phyloP scores from a whole-genome alignment of 2,888 invertebrate genomes.

The Nowickia ferox region DNA sequence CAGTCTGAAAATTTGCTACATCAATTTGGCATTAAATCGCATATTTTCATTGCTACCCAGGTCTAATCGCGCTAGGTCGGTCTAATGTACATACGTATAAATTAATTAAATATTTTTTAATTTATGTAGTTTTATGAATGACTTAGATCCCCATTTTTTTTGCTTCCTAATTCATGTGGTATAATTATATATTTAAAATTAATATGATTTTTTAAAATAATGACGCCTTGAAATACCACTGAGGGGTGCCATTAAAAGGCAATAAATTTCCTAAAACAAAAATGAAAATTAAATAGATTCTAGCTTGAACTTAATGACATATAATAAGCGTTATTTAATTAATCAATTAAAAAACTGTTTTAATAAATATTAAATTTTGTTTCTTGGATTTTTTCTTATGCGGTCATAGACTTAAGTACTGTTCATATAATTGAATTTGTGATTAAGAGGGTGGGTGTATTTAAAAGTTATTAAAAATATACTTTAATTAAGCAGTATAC shows the following conservation, averaged over 20 bases:
- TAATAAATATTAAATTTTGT: neutral
- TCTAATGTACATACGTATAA: too few relatives aligned
- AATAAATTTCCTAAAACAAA: slow-evolving; percentile 17
- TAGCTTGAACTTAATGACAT: slow-evolving; percentile 37
- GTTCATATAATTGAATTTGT: slow-evolving; percentile 30
- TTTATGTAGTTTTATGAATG: neutral
- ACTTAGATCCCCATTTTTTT: neutral
- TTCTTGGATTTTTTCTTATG: neutral
- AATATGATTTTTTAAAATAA: neutral
- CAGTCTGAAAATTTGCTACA: too few relatives aligned
- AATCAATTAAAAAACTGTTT: slow-evolving; percentile 53
- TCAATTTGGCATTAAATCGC: too few relatives aligned
- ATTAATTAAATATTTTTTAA: neutral
- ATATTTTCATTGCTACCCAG: too few relatives aligned
- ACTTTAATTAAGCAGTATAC: too few relatives aligned
- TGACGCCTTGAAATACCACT: neutral
- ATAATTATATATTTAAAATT: neutral
- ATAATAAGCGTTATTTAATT: slow-evolving; percentile 53
- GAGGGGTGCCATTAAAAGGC: slow-evolving; percentile 10
- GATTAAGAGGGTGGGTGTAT: neutral
- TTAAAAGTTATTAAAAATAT: neutral
- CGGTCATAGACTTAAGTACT: slow-evolving; percentile 8
- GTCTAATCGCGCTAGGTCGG: too few relatives aligned
- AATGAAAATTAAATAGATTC: slow-evolving; percentile 6
- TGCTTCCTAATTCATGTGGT: neutral